A percentile compares a stretch with the other conserved stretches of the same genome.
Evolutionary conservation across 2,113 vertebrate genomes (phyloP).

Genomic region (Hyaena hyaena): DNA sequence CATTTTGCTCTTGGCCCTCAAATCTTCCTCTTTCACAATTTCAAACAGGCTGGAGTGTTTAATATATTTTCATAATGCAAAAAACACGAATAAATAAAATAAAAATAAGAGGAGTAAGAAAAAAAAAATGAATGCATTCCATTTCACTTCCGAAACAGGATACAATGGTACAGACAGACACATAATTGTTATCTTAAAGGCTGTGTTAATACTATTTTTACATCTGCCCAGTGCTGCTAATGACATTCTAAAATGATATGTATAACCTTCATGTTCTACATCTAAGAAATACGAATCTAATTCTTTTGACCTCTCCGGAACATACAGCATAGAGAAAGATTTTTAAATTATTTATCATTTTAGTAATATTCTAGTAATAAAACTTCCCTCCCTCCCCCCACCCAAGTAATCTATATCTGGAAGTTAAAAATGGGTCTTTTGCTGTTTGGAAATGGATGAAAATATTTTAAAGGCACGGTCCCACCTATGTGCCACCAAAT

Average conservation of each 20-base stretch:
- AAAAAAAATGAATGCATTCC: background rate
- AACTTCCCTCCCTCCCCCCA: background rate
- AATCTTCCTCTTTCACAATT: conserved; percentile 56
- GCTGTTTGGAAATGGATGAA: conserved; percentile 18
- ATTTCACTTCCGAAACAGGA: background rate
- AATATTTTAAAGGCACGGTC: background rate
- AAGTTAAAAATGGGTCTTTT: background rate
- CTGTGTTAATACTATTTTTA: conserved; percentile 40
- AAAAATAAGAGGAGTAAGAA: conserved; percentile 47
- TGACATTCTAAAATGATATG: conserved; percentile 5
- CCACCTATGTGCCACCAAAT: background rate
- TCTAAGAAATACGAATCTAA: conserved; percentile 18
- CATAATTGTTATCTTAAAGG: background rate
- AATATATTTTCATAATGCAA: conserved; percentile 33
- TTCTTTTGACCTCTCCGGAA: conserved; percentile 29
- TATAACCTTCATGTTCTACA: background rate
- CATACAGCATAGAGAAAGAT: background rate
- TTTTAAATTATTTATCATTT: conserved; percentile 36
- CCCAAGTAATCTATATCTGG: background rate
- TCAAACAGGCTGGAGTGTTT: conserved; percentile 49
- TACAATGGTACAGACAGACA: background rate
- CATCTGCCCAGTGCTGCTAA: background rate
- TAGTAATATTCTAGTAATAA: conserved; percentile 1
- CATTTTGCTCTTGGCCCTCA: conserved; percentile 69
- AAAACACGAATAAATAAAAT: conserved; percentile 58